Evolutionary conservation across 2,113 vertebrate species (phyloP), one percentile per base, ranked within the genome.

Genomic region (Hydrochoerus hydrochaeris): DNA sequence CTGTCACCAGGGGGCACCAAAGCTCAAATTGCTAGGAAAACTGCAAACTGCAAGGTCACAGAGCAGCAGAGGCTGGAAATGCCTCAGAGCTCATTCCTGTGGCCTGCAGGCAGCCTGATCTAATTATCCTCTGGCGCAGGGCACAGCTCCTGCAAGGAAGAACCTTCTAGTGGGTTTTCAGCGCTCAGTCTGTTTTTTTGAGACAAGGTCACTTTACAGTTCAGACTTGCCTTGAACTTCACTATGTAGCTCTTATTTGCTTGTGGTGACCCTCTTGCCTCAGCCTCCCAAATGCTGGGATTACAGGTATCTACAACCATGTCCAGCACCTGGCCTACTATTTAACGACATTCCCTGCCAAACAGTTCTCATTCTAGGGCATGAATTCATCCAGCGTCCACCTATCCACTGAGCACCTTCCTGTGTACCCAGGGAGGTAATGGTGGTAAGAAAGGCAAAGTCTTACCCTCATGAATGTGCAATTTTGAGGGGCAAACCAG

Each of bases 1-100:
- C 87, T 11, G 95, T 97, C 98, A 98, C 98, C 98, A 98, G 98
- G 98, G 98, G 98, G 98, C 98, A 97, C 98, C 98, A 97, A 96
- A 98, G 95, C 97, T 97, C 97, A 98, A 98, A 94, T 60, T 97
- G 97, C 95, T 75, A 95, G 38, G 54, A 65, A 69, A 46, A 16
- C 11, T 4, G 85, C 19, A 49, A 2, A 3, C 35, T 14, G 13
- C 38, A 32, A 24, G 87, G 41, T 96, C 24, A 17, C 0, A 11
- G 0, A 13, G n/a, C 2, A 1, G 32, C 24, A 52, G 75, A 16
- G 81, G 5, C 12, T 7, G 8, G 58, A n/a, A 35, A 35, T 10
- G 1, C 12, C 11, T 1, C 30, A 16, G 41, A 38, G 32, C 46
- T 77, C 62, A 13, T 58, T 28, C 32, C 7, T 52, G 63, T 28